phyloP scores from a whole-genome alignment of 2,888 invertebrate genomes.

The Mesochorus sp. region DNA sequence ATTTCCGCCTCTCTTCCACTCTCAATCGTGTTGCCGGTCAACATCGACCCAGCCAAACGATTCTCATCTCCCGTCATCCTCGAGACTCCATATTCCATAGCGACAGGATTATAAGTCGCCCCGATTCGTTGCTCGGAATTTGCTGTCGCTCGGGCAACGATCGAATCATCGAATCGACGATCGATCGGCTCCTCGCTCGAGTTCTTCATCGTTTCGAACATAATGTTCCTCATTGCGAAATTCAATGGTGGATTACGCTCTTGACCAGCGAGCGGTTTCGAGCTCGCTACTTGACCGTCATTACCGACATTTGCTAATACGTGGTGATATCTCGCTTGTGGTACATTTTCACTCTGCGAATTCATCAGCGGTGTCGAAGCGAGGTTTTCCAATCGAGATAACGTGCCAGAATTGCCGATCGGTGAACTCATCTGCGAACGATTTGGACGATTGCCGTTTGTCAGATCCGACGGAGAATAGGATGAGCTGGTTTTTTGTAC shows the following conservation, averaged over 20 bases:
- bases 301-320: conserved; percentile 64
- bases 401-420: conserved; percentile 13
- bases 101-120: conserved; percentile 20
- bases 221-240: conserved; percentile 38
- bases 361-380: conserved; percentile 54
- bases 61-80: conserved; percentile 4
- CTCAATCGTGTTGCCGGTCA: neutral
- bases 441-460: conserved; percentile 11
- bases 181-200: neutral
- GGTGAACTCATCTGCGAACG: neutral
- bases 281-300: conserved; percentile 59
- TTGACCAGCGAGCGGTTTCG: conserved; percentile 46
- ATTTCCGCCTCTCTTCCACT: neutral
- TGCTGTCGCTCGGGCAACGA: neutral
- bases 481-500: conserved; percentile 66
- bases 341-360: conserved; percentile 52
- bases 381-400: conserved; percentile 43
- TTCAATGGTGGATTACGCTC: conserved; percentile 53
- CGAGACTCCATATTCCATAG: conserved; percentile 33
- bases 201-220: neutral
- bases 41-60: too few relatives aligned
- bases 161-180: neutral
- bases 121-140: neutral
- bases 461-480: conserved; percentile 3
- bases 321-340: conserved; percentile 68